Percentiles rank a stretch among this genome's conserved stretches.
These are phyloP conservation scores for Acipenser transmontanus DNA, from an alignment of 2,797 vertebrate species.

Conservation along the genomic window DNA sequence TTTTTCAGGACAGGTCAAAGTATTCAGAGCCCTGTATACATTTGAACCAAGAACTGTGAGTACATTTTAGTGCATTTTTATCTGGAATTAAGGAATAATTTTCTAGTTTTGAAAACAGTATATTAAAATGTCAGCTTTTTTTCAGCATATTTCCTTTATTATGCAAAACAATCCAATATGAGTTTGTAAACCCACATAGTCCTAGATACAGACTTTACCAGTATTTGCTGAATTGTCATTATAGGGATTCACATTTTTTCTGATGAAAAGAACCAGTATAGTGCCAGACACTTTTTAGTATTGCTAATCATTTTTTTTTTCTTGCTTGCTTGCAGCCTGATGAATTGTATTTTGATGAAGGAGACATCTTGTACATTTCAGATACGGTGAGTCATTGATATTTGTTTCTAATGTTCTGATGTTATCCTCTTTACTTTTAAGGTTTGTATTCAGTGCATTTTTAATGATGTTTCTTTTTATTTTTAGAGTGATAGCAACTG, in stretches of 20 bases:
- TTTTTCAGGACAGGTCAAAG: conserved; percentile 85
- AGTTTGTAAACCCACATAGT: too few species aligned
- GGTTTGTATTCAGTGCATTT: neutral
- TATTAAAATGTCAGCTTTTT: too few species aligned
- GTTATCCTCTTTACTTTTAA: neutral
- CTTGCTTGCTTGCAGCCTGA: conserved; percentile 70
- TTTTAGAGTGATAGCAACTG: conserved; percentile 89
- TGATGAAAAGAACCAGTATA: too few species aligned
- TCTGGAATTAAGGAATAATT: too few species aligned
- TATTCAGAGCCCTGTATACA: conserved; percentile 86
- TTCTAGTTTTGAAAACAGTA: too few species aligned
- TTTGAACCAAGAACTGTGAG: conserved; percentile 95
- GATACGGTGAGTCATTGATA: conserved; percentile 75
- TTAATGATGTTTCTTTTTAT: conserved; percentile 19
- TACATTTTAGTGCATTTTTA: conserved; percentile 30
- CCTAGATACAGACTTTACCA: too few species aligned
- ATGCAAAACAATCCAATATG: too few species aligned
- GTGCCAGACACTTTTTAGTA: too few species aligned
- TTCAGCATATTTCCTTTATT: too few species aligned
- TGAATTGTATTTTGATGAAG: conserved; percentile 95
- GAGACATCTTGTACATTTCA: conserved; percentile 92
- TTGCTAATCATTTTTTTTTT: too few species aligned
- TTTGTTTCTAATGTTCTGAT: conserved; percentile 7
- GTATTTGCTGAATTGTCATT: too few species aligned
- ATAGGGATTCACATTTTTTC: too few species aligned